Evolutionary conservation across 2,888 invertebrate species (phyloP).

Genomic region (Caenorhabditis uteleia): DNA sequence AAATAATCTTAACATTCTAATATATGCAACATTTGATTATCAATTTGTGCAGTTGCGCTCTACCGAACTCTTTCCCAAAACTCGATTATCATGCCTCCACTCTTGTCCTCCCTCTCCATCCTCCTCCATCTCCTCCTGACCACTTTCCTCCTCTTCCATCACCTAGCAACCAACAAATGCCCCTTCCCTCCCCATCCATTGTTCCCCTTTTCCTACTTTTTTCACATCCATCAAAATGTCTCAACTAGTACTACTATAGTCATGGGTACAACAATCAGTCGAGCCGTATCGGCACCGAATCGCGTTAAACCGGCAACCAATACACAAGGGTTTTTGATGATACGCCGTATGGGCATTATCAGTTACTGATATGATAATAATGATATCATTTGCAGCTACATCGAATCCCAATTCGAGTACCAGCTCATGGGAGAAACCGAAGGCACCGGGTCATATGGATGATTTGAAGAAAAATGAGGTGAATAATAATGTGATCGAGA

Average conservation of each 20-base stretch:
- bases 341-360: not conserved
- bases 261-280: conserved; percentile 35
- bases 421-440: conserved; percentile 46
- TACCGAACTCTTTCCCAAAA: no score
- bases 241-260: no score
- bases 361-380: conserved; percentile 3
- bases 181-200: no score
- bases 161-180: no score
- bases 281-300: conserved; percentile 28
- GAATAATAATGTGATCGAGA: conserved; percentile 25
- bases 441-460: conserved; percentile 6
- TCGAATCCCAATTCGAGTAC: conserved; percentile 45
- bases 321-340: not conserved
- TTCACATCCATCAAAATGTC: no score
- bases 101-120: conserved; percentile 8
- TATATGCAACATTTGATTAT: no score
- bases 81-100: conserved; percentile 22
- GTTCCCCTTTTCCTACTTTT: no score
- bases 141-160: no score
- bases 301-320: conserved; percentile 8
- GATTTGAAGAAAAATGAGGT: conserved; percentile 18
- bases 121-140: conserved; percentile 10
- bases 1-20: no score
- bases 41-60: no score
- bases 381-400: conserved; percentile 7